Evolutionary conservation across 2,113 vertebrate genomes (phyloP), one percentile per base, ranked within the genome.

Genomic region (Delphinapterus leucas): DNA sequence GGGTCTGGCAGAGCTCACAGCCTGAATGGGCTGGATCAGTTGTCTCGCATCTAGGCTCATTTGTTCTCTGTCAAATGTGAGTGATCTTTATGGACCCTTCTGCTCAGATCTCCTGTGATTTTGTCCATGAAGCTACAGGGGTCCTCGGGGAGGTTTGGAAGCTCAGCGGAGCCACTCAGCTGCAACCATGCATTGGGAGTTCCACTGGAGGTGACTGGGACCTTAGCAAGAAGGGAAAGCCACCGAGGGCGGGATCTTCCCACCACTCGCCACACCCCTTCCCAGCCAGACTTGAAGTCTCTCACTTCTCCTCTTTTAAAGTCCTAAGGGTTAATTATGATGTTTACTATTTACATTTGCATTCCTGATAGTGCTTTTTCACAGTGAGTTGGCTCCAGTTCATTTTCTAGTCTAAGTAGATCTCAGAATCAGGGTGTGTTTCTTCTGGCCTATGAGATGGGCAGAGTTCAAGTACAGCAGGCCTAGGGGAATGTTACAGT

Each of bases 341-440:
- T 79, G 94, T 82, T 95, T 65, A 76, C 63, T 90, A 3, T 88
- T 71, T 88, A 49, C 38, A 73, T 83, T 88, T 77, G 31, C 91
- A n/a, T 94, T 82, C 76, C 68, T 95, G 86, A 41, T 36, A 20
- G 82, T 79, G 47, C 10, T 53, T 38, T 88, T 85, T 49, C 61
- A 38, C 58, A 28, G 67, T 44, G 77, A 67, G 77, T 67, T 47
- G 83, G 65, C 88, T n/a, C 74, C 25, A 33, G 74, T 76, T 93
- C 36, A 5, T 82, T 70, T 90, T 49, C 58, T 71, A 71, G 58
- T 41, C 36, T 53, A 60, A 86, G 82, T 41, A 61, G 65, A 25
- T 49, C 83, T 88, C 90, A 26, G 82, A 77, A 31, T 70, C 71
- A 9, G 70, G 83, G 73, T 28, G 73, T 86, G 67, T 89, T 47